A percentile compares a stretch with the other conserved stretches of the same genome.
phyloP scores from a whole-genome alignment of 2,113 vertebrate genomes.

The Esox niger region DNA sequence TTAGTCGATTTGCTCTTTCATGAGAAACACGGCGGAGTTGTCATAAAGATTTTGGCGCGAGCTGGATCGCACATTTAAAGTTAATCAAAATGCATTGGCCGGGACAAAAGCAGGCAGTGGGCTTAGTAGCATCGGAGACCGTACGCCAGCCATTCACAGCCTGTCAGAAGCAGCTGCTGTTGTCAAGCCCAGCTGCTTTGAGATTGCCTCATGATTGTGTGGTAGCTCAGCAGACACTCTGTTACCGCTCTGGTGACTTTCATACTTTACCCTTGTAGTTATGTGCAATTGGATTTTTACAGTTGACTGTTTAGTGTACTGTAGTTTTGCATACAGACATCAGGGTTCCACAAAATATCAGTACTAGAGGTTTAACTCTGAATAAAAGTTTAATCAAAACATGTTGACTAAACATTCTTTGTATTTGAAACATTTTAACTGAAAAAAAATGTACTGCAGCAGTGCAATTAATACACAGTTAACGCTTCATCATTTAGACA shows the following conservation, averaged over 20 bases:
- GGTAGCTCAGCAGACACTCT: conserved; percentile 52
- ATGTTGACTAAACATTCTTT: too few species aligned
- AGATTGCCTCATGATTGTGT: conserved; percentile 49
- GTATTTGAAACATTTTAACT: too few species aligned
- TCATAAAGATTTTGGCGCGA: conserved; percentile 43
- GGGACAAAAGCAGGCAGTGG: conserved; percentile 44
- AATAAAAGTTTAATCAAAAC: too few species aligned
- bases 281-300: not conserved
- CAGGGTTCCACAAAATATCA: too few species aligned
- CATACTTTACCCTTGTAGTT: conserved; percentile 28
- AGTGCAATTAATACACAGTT: too few species aligned
- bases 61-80: conserved; percentile 39
- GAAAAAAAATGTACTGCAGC: too few species aligned
- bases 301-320: not conserved
- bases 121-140: conserved; percentile 46
- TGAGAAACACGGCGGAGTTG: conserved; percentile 33
- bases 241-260: conserved; percentile 23
- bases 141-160: conserved; percentile 58
- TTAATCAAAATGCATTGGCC: conserved; percentile 58
- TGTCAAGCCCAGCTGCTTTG: conserved; percentile 55
- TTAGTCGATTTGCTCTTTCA: conserved; percentile 45
- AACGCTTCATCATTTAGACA: too few species aligned
- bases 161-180: conserved; percentile 60
- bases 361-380: too few species aligned
- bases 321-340: too few species aligned